Evolutionary conservation across 2,113 vertebrate genomes (phyloP), one percentile per base, ranked within the genome.

Genomic region (Noturus placidus): DNA sequence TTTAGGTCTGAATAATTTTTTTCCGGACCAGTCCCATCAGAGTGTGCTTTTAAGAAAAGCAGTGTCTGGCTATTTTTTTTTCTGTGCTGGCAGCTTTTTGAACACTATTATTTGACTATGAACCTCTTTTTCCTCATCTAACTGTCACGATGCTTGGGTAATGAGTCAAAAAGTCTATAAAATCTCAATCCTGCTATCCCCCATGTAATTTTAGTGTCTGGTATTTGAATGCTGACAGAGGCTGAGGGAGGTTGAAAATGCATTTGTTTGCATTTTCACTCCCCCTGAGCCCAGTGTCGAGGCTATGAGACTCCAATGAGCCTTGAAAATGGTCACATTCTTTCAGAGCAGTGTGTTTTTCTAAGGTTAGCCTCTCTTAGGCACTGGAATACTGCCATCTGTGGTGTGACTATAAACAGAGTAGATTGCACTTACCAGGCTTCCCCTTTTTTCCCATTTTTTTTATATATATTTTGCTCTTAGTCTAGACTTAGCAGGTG

Each of bases 311-410:
- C 83, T 89, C 89, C 72, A 86, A 83, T 84, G 79, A 89, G 90
- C 92, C 92, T 92, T 94, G 92, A 93, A 93, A 92, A 88, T 92
- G 92, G 92, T 91, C 92, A 91, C 93, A 94, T 95, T 95, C 92
- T 92, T 94, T 89, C 33, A 93, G 92, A 91, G 91, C 92, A 92
- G 92, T 87, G 91, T 93, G 92, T 92, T 94, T 94, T 93, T 90
- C 76, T 90, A 94, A 93, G 93, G 93, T 94, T 93, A 92, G 90
- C n/a, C 89, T 82, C 54, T 87, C 56, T 74, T 83, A 77, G 50
- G 27, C 57, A 57, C 59, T 87, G 78, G 59, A 82, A 59, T 57
- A 38, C 61, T 69, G 72, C 86, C 86, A 85, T 87, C 57, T 56
- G 77, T 85, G 63, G 86, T 82, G 57, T 81, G 83, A 89, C 86